Evolutionary conservation across 1,140 invertebrate genomes (phyloP), one percentile per base, ranked within the genome.

Genomic region (Zaprionus taronus): DNA sequence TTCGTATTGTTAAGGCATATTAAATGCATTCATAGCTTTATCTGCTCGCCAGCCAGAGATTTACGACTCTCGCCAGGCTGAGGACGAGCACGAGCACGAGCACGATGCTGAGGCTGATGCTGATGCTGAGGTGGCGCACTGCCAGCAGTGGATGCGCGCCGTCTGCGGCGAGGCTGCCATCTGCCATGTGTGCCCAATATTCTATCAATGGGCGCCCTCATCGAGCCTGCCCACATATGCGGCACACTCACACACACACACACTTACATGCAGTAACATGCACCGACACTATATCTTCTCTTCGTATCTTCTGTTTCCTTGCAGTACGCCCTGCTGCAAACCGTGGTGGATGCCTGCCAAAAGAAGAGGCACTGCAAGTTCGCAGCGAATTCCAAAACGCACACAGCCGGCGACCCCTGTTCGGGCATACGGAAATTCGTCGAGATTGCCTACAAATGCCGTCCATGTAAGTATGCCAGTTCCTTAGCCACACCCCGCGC

Each of bases 381-480:
- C 91, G 95, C 96, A 91, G 96, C 97, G 14, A 96, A 95, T 69
- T 96, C 97, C 1, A 95, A 96, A 87, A 95, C 95, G 41, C 96
- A 97, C 91, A 95, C 96, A 31, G 74, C 57, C 28, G 95, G 95
- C 11, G 97, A 98, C 93, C 97, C 97, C 0, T 99, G 98, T 93
- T 97, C 97, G 24, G 95, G 96, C 38, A 95, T 96, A 31, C 94
- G 95, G 49, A 98, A 98, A 93, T 98, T 97, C 93, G 96, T 98
- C 79, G 97, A 98, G 94, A 96, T 98, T 41, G 97, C 97, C 72
- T 98, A 97, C 94, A 98, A 98, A 93, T 99, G 98, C 94, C 95
- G 97, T 93, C 98, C 97, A 91, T 97, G 97, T 98, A 94, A 97
- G 97, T 97, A 93, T 76, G 69, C 56, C 76, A 81, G 47, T 49